Evolutionary conservation across 2,888 invertebrate species (phyloP).

Genomic region (Phortica magna): DNA sequence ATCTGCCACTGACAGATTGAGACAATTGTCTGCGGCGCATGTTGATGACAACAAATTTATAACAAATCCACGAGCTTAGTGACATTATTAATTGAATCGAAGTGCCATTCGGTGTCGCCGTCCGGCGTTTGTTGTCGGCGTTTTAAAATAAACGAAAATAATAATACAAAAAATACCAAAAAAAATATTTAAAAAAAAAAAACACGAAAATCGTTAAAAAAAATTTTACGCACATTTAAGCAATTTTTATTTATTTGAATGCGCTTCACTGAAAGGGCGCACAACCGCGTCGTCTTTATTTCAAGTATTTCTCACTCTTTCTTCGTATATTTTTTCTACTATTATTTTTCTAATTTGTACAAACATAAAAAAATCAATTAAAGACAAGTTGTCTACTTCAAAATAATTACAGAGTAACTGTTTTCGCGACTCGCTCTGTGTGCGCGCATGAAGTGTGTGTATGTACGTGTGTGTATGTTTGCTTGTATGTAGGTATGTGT

Average conservation of each 20-base stretch:
- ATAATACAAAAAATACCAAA: background rate
- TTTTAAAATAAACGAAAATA: conserved; percentile 8
- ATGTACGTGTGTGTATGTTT: background rate
- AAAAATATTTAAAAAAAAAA: background rate
- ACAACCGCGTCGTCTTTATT: background rate
- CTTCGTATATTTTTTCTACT: background rate
- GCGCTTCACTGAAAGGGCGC: too few species aligned
- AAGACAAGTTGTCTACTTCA: conserved; percentile 55
- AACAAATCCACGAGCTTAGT: conserved; percentile 4
- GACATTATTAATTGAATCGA: conserved; percentile 17
- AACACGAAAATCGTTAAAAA: background rate
- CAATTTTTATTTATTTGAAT: background rate
- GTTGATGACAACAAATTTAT: conserved; percentile 8
- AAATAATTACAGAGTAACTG: conserved; percentile 50
- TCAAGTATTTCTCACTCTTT: background rate
- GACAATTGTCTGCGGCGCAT: conserved; percentile 43
- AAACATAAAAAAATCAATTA: conserved; percentile 60
- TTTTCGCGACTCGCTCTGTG: background rate
- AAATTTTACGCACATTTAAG: background rate
- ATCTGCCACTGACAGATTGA: conserved; percentile 50
- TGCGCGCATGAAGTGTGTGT: background rate
- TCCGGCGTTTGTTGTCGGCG: background rate
- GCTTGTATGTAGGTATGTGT: background rate
- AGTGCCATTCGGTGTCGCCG: background rate
- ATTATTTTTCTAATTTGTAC: background rate